phyloP scores from a whole-genome alignment of 1,140 invertebrate species.

The Nymphalis io region DNA sequence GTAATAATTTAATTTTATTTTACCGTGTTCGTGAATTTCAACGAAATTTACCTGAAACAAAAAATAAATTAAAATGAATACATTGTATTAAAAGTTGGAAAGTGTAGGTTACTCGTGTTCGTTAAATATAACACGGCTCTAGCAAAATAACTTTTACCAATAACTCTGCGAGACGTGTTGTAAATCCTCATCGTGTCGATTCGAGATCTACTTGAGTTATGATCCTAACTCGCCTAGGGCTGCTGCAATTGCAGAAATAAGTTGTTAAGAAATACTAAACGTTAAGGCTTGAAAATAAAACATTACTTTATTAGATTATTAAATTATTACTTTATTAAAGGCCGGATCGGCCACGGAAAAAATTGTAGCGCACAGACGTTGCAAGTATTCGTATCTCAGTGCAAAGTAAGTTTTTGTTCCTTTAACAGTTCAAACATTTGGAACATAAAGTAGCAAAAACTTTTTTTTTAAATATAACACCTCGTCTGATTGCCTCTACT shows the following conservation, averaged over 20 bases:
- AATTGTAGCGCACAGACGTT: no score
- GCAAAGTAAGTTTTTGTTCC: no score
- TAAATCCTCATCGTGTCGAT: slow-evolving; percentile 49
- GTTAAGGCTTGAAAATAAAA: not conserved
- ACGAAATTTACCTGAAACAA: slow-evolving; percentile 21
- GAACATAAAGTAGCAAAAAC: no score
- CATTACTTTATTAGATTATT: no score
- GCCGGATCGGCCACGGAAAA: no score
- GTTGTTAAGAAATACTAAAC: not conserved
- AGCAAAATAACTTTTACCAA: slow-evolving; percentile 49
- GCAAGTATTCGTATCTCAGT: no score
- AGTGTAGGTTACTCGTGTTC: slow-evolving; percentile 28
- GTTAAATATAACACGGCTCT: slow-evolving; percentile 41
- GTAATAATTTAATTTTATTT: no score
- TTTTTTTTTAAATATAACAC: no score
- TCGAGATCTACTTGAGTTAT: slow-evolving; percentile 44
- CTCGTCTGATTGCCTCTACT: no score
- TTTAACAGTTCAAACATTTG: no score
- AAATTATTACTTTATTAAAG: no score
- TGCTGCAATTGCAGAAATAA: not conserved
- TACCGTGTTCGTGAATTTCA: no score
- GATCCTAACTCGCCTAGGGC: slow-evolving; percentile 30
- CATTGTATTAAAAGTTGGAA: slow-evolving; percentile 20
- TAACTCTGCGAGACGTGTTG: slow-evolving; percentile 43
- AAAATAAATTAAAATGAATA: slow-evolving; percentile 15